These are phyloP conservation scores for Ceramica pisi DNA, from an alignment of 2,888 invertebrate genomes.

Conservation along the genomic window DNA sequence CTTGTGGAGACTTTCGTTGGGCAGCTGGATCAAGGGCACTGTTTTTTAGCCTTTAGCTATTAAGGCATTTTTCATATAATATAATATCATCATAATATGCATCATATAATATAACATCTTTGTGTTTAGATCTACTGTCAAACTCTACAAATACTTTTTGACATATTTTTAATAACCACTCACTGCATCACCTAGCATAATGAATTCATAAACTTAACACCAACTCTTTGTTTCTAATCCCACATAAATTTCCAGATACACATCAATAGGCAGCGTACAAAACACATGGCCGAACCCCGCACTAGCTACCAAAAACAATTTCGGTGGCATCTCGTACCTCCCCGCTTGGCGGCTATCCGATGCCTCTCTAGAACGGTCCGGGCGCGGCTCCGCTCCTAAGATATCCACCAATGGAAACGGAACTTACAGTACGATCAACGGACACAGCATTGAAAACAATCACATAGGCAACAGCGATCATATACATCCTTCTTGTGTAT, in stretches of 20 bases:
- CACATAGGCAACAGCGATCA: slow-evolving; percentile 45
- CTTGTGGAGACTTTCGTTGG: no score
- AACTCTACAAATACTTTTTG: no score
- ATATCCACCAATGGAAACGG: slow-evolving; percentile 61
- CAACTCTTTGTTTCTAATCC: background rate
- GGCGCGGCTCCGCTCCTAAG: slow-evolving; percentile 75
- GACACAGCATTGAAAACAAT: slow-evolving; percentile 46
- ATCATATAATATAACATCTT: no score
- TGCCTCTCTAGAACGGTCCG: slow-evolving; percentile 91
- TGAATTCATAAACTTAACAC: background rate
- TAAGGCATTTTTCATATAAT: no score
- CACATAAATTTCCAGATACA: slow-evolving; percentile 91
- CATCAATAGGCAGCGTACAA: slow-evolving; percentile 95
- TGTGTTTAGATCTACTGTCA: no score
- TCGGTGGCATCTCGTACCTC: slow-evolving; percentile 89
- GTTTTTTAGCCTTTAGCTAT: no score
- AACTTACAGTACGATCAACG: slow-evolving; percentile 33
- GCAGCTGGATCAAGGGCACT: no score
- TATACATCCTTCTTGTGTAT: slow-evolving; percentile 47
- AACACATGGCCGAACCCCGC: slow-evolving; percentile 96
- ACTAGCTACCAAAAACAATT: slow-evolving; percentile 88
- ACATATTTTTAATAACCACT: no score
- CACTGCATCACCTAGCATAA: no score
- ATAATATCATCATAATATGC: no score
- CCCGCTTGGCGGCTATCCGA: slow-evolving; percentile 94